Percentiles rank a stretch among this genome's conserved stretches.
phyloP scores from a whole-genome alignment of 2,797 vertebrate genomes.

The Ceryle rudis region DNA sequence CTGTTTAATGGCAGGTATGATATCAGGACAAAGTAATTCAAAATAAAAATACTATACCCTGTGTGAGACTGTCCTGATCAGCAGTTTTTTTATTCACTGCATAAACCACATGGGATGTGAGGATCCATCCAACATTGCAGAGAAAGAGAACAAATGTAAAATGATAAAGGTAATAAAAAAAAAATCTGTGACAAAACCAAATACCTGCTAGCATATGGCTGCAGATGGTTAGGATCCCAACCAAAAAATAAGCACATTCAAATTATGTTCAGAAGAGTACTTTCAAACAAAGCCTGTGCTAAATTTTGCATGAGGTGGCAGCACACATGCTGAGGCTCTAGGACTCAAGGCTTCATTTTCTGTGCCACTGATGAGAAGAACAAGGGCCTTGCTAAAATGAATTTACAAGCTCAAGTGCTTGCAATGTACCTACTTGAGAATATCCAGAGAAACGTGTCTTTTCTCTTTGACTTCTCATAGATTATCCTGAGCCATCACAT shows the following conservation, averaged over 20 bases:
- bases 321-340: background rate
- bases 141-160: background rate
- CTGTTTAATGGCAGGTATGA: background rate
- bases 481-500: background rate
- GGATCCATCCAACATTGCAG: background rate
- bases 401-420: background rate
- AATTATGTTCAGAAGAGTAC: background rate
- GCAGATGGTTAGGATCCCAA: background rate
- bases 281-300: background rate
- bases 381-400: background rate
- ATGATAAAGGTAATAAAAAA: background rate
- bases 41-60: background rate
- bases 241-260: background rate
- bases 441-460: background rate
- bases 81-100: background rate
- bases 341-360: background rate
- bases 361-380: background rate
- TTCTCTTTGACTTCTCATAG: background rate
- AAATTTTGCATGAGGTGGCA: constrained; percentile 9
- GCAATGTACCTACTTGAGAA: background rate
- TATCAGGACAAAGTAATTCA: background rate
- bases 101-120: background rate
- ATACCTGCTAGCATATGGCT: background rate
- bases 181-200: background rate
- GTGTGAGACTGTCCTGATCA: background rate